Evolutionary conservation across 35 echinoderm and acorn worm genomes (phyloP).

Genomic region (Lytechinus pictus): DNA sequence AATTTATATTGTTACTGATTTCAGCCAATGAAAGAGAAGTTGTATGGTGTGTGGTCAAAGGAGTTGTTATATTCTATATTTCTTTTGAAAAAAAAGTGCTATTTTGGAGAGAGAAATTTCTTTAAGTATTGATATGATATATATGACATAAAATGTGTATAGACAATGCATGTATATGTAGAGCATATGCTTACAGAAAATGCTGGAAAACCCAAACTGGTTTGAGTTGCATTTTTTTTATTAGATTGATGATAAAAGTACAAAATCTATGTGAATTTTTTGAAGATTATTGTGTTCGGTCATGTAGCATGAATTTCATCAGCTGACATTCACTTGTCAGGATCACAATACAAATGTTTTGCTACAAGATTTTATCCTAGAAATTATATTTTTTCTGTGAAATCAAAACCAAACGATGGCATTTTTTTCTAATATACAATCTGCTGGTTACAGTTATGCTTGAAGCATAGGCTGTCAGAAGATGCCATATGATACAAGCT

Average conservation of each 20-base stretch:
- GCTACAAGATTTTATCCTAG: neutral
- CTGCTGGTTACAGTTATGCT: neutral
- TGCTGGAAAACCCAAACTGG: constrained; percentile 16
- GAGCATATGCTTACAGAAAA: constrained; percentile 12
- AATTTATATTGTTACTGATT: neutral
- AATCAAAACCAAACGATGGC: constrained; percentile 2
- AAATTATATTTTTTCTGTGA: constrained; percentile 7
- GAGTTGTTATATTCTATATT: neutral
- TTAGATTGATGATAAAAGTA: neutral
- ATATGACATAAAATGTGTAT: constrained; percentile 14
- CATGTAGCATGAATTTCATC: neutral
- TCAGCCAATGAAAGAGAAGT: neutral
- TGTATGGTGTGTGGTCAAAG: neutral
- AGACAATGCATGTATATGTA: constrained; percentile 4
- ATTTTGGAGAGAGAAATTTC: neutral
- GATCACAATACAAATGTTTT: neutral
- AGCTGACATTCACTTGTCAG: neutral
- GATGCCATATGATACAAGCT: neutral
- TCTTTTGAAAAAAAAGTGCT: constrained; percentile 14
- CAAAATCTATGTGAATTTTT: constrained; percentile 2
- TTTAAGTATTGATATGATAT: constrained; percentile 15
- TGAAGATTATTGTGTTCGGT: neutral
- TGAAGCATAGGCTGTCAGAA: neutral
- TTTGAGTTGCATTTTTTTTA: constrained; percentile 1
- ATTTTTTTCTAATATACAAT: neutral